Percentiles rank a stretch among this genome's conserved stretches.
Evolutionary conservation across 2,797 vertebrate species (phyloP).

Genomic region (Catamblyrhynchus diadema): DNA sequence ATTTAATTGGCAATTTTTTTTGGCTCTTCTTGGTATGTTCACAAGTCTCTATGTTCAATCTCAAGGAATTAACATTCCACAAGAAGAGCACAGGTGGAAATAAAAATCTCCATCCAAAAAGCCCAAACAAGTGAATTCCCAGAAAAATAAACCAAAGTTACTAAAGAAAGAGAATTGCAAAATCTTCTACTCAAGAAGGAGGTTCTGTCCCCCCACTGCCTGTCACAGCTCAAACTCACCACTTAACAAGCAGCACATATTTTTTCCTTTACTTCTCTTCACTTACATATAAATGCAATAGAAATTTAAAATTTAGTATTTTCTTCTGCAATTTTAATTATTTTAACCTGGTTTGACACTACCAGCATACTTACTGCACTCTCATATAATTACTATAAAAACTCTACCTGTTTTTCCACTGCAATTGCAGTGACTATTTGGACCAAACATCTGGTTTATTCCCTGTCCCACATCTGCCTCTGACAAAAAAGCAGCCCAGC

Average conservation of each 20-base stretch:
- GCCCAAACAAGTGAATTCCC: rapidly evolving
- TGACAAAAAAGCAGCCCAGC: background rate
- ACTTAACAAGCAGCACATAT: background rate
- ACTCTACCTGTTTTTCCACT: background rate
- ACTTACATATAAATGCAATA: background rate
- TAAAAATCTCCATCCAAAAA: background rate
- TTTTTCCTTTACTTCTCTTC: background rate
- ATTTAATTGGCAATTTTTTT: background rate
- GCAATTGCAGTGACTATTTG: background rate
- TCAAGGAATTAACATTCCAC: background rate
- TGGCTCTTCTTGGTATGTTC: background rate
- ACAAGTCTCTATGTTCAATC: background rate
- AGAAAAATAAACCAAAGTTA: background rate
- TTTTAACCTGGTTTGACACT: background rate
- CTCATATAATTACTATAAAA: background rate
- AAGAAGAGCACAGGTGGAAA: background rate
- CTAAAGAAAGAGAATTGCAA: background rate
- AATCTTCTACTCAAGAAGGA: background rate
- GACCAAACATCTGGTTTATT: background rate
- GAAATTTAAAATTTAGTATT: background rate
- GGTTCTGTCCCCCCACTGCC: background rate
- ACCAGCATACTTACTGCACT: background rate
- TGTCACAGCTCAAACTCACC: background rate
- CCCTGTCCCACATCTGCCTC: background rate
- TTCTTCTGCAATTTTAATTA: background rate